These are phyloP conservation scores for Didymodactylos carnosus DNA, from an alignment of 2,888 invertebrate genomes.

Conservation along the genomic window DNA sequence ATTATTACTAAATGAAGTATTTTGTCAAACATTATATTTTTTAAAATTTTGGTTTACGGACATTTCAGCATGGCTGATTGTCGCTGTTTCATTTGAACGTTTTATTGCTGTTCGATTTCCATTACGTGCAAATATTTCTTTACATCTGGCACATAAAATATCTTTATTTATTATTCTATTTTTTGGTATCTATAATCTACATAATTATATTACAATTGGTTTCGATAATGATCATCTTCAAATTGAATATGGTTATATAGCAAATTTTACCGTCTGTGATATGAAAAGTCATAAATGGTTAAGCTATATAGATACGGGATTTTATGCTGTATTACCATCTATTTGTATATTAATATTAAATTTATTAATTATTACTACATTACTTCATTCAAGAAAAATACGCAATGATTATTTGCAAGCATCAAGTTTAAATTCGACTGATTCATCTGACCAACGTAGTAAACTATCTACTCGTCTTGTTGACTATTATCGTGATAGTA, in stretches of 20 bases:
- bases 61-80: constrained; percentile 9
- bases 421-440: not conserved
- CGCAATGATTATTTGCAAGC: not conserved
- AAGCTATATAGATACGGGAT: not conserved
- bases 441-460: too few relatives aligned
- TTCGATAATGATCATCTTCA: not conserved
- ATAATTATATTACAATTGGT: not conserved
- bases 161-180: not conserved
- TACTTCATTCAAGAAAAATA: not conserved
- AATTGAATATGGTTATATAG: not conserved
- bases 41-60: not conserved
- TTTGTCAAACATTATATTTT: not conserved
- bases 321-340: not conserved
- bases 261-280: not conserved
- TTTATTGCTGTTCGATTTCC: constrained; percentile 11
- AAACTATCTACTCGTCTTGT: too few relatives aligned
- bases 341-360: not conserved
- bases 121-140: not conserved
- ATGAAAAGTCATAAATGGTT: not conserved
- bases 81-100: constrained; percentile 7
- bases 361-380: not conserved
- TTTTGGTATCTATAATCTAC: not conserved
- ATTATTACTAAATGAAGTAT: too few relatives aligned
- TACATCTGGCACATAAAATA: not conserved
- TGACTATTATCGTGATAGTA: too few relatives aligned